Percentiles rank a stretch among this genome's conserved stretches.
These are phyloP conservation scores for Prunella himalayana DNA, from an alignment of 2,113 vertebrate genomes.

Conservation along the genomic window DNA sequence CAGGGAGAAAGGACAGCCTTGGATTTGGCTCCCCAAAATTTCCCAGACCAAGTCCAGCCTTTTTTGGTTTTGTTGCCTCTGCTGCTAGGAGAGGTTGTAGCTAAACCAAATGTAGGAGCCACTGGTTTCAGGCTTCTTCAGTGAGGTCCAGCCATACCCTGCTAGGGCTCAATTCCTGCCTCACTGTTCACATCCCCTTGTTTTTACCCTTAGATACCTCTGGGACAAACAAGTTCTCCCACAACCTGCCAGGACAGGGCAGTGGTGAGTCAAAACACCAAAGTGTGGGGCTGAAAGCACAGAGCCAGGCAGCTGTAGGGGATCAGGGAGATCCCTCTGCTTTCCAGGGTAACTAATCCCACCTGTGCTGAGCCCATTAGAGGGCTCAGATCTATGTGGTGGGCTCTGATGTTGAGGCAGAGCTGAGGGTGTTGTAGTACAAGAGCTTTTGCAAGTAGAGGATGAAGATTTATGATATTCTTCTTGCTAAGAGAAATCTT, in stretches of 20 bases:
- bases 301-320: neutral
- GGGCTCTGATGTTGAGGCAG: neutral
- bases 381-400: rapidly evolving
- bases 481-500: neutral
- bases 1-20: neutral
- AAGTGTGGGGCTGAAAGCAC: neutral
- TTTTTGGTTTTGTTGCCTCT: neutral
- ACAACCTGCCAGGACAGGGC: neutral
- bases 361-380: neutral
- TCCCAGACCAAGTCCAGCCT: neutral
- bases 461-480: neutral
- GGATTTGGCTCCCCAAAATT: neutral
- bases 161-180: neutral
- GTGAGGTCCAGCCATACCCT: neutral
- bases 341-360: neutral
- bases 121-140: neutral
- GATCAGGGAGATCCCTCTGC: neutral
- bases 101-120: neutral
- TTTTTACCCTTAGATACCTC: neutral
- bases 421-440: neutral
- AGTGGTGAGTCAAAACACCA: neutral
- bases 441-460: neutral
- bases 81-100: neutral
- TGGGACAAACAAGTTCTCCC: neutral
- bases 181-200: neutral